Conservation (phyloP, 2,888 invertebrate genomes). For the Meteorus colon region DNA sequence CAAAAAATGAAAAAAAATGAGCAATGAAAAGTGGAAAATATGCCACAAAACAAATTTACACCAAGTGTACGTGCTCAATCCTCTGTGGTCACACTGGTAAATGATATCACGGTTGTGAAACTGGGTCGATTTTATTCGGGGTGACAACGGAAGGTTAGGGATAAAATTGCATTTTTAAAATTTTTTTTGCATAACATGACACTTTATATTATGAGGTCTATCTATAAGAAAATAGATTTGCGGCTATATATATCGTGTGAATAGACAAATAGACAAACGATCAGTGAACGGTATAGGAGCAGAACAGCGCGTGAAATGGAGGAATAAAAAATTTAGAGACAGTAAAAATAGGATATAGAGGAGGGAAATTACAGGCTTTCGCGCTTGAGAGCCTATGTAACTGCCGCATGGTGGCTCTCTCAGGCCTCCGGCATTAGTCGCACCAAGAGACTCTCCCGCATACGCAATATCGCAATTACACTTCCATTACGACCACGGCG, state of each 20-base stretch:
- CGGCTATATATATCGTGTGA: not conserved
- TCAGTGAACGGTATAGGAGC: not conserved
- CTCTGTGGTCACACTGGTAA: too few relatives aligned
- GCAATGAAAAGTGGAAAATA: not conserved
- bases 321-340: slow-evolving; percentile 9
- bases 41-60: not conserved
- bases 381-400: slow-evolving; percentile 34
- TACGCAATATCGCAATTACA: slow-evolving; percentile 49
- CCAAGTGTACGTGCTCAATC: not conserved
- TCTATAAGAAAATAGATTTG: not conserved
- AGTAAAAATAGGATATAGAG: slow-evolving; percentile 25
- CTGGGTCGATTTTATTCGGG: too few relatives aligned
- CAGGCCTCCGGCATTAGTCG: slow-evolving; percentile 34
- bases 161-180: not conserved
- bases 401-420: slow-evolving; percentile 28
- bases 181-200: not conserved
- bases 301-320: not conserved
- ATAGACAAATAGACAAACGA: slow-evolving; percentile 6
- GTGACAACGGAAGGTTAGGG: too few relatives aligned
- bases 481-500: slow-evolving; percentile 48
- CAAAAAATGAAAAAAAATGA: not conserved
- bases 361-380: slow-evolving; percentile 40
- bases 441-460: slow-evolving; percentile 41
- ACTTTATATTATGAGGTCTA: not conserved
- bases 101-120: too few relatives aligned